These are phyloP conservation scores for Nematolebias whitei DNA, from an alignment of 2,113 vertebrate genomes.

Conservation along the genomic window DNA sequence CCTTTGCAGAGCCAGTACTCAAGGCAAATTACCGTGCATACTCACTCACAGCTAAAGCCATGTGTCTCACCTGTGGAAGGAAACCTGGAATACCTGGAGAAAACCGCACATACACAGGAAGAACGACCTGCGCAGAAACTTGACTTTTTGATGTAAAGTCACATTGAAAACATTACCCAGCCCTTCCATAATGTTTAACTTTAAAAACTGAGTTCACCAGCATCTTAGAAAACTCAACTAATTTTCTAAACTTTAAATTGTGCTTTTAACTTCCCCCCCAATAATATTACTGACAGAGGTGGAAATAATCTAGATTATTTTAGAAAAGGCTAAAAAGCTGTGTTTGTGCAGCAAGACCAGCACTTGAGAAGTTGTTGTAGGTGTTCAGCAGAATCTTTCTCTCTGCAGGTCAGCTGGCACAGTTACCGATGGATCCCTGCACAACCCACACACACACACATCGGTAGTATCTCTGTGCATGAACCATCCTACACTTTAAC, in stretches of 20 bases:
- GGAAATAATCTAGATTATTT: constrained; percentile 1
- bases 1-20: too few relatives aligned
- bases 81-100: too few relatives aligned
- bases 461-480: constrained; percentile 34
- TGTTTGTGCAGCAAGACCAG: constrained; percentile 23
- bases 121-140: too few relatives aligned
- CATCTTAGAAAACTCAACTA: background rate
- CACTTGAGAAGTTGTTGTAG: constrained; percentile 64
- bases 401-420: constrained; percentile 65
- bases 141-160: too few relatives aligned
- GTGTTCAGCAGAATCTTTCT: constrained; percentile 64
- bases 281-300: background rate
- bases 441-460: constrained; percentile 58
- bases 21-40: too few relatives aligned
- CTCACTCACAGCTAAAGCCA: too few relatives aligned
- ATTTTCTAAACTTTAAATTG: background rate
- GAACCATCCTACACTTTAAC: constrained; percentile 58
- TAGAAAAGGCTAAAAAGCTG: constrained; percentile 15
- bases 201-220: background rate
- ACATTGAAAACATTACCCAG: too few relatives aligned
- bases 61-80: too few relatives aligned
- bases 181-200: background rate
- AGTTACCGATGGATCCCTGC: constrained; percentile 58
- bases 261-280: background rate
- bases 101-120: too few relatives aligned